phyloP scores from a whole-genome alignment of 2,113 vertebrate species.

The Gasterosteus aculeatus region DNA sequence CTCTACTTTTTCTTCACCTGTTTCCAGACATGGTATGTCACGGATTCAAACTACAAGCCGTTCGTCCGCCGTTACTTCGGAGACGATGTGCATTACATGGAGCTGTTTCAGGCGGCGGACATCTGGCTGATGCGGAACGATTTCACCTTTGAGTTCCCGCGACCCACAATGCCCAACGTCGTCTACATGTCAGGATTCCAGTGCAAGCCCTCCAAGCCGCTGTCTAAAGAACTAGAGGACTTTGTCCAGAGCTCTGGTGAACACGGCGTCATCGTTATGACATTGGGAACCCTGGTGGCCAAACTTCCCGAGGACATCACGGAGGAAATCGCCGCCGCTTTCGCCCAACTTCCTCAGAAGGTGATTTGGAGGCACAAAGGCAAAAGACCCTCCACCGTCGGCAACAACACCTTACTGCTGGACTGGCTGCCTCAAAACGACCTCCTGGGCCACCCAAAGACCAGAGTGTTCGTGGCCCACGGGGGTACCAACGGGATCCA shows the following conservation, averaged over 20 bases:
- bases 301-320: conserved; percentile 60
- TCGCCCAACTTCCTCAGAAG: conserved; percentile 69
- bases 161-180: conserved; percentile 74
- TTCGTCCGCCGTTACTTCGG: conserved; percentile 68
- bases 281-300: conserved; percentile 65
- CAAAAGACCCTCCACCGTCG: conserved; percentile 57
- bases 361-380: conserved; percentile 70
- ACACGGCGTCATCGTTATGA: conserved; percentile 71
- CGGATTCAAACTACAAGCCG: conserved; percentile 42
- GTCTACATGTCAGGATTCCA: conserved; percentile 75
- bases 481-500: conserved; percentile 74
- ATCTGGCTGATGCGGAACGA: conserved; percentile 76
- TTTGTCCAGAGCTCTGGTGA: conserved; percentile 69
- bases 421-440: conserved; percentile 74
- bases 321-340: conserved; percentile 66
- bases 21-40: conserved; percentile 27
- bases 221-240: conserved; percentile 62
- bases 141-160: conserved; percentile 72
- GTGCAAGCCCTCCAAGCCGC: conserved; percentile 70
- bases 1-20: conserved; percentile 21
- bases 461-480: conserved; percentile 68
- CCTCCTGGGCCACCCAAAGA: conserved; percentile 71
- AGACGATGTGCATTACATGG: conserved; percentile 64
- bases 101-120: conserved; percentile 70
- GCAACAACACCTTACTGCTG: conserved; percentile 65